Evolutionary conservation across 2,113 vertebrate genomes (phyloP).

Genomic region (Thamnaconus septentrionalis): DNA sequence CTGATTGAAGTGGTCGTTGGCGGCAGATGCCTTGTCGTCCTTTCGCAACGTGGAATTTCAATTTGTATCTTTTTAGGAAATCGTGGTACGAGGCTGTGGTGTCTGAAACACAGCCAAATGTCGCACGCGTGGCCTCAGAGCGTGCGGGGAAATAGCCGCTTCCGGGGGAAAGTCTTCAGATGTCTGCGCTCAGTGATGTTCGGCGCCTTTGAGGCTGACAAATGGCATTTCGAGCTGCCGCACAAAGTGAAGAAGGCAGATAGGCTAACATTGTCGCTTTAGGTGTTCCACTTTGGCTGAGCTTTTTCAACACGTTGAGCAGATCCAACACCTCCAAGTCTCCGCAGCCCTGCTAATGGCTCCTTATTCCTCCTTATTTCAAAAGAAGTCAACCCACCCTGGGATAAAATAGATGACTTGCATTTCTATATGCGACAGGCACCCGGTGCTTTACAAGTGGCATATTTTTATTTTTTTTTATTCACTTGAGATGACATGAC

Average conservation of each 20-base stretch:
- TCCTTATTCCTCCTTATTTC: too few species aligned
- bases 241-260: conserved; percentile 19
- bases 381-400: too few species aligned
- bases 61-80: conserved; percentile 11
- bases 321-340: conserved; percentile 17
- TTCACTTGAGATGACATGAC: conserved; percentile 32
- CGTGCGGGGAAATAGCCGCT: conserved; percentile 3
- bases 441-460: conserved; percentile 26
- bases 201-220: conserved; percentile 15
- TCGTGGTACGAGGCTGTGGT: background rate
- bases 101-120: background rate
- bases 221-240: conserved; percentile 8
- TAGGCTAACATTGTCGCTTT: background rate
- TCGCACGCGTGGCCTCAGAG: background rate
- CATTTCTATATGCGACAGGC: conserved; percentile 32
- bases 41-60: background rate
- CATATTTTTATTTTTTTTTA: conserved; percentile 15
- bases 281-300: conserved; percentile 12
- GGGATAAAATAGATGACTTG: conserved; percentile 9
- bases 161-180: background rate
- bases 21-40: conserved; percentile 4
- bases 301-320: conserved; percentile 11
- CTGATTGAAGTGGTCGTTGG: background rate
- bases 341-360: too few species aligned
- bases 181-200: conserved; percentile 5